phyloP scores from a whole-genome alignment of 1,140 invertebrate species.

The Fopius arisanus region DNA sequence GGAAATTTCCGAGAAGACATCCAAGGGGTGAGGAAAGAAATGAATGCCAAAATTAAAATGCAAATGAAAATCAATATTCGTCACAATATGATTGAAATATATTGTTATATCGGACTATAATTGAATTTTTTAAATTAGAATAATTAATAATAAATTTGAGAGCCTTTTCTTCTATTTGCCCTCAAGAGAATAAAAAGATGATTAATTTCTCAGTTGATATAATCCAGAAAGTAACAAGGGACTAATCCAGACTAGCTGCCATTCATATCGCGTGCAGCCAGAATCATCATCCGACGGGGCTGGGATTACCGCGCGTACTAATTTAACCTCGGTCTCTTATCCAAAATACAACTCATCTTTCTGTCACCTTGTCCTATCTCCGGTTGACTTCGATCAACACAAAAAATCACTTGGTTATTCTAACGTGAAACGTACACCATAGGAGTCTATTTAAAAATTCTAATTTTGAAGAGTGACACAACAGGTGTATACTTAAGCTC shows the following conservation, averaged over 20 bases:
- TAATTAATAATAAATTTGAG: background rate
- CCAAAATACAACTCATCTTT: slow-evolving; percentile 20
- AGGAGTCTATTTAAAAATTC: slow-evolving; percentile 15
- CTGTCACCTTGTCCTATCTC: background rate
- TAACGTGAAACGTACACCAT: slow-evolving; percentile 56
- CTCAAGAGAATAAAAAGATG: slow-evolving; percentile 41
- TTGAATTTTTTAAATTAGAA: background rate
- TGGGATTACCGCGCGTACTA: slow-evolving; percentile 63
- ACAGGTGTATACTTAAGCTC: slow-evolving; percentile 51
- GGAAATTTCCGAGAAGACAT: too few relatives aligned
- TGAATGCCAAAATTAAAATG: too few relatives aligned
- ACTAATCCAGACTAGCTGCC: slow-evolving; percentile 59
- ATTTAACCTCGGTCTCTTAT: slow-evolving; percentile 59
- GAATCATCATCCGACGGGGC: slow-evolving; percentile 48
- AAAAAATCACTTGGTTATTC: slow-evolving; percentile 59
- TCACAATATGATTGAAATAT: too few relatives aligned
- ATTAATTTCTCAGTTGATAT: slow-evolving; percentile 62
- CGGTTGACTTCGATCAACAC: slow-evolving; percentile 46
- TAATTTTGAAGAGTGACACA: slow-evolving; percentile 44
- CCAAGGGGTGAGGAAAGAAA: too few relatives aligned
- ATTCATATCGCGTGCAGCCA: slow-evolving; percentile 38
- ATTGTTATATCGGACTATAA: too few relatives aligned
- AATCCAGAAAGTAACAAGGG: slow-evolving; percentile 62
- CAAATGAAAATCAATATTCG: too few relatives aligned
- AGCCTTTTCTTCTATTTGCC: background rate